A percentile compares a stretch with the other conserved stretches of the same genome.
These are phyloP conservation scores for Acanthisitta chloris DNA, from an alignment of 2,113 vertebrate species.

Conservation along the genomic window DNA sequence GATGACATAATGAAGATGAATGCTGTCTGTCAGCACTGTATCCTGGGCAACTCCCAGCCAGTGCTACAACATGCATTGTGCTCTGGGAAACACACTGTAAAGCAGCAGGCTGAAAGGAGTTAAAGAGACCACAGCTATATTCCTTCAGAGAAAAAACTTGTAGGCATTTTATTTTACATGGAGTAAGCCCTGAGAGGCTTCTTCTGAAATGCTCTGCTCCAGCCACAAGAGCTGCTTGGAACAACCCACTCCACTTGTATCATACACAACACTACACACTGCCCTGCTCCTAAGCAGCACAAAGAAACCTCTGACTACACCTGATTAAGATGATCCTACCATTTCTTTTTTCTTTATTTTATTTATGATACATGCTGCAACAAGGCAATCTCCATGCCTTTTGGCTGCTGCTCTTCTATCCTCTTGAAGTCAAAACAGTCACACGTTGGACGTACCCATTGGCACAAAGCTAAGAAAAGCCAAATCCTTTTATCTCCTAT, in stretches of 20 bases:
- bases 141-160: not conserved
- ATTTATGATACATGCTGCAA: not conserved
- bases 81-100: not conserved
- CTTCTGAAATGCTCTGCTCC: not conserved
- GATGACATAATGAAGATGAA: not conserved
- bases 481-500: not conserved
- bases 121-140: not conserved
- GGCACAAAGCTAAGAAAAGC: not conserved
- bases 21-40: not conserved
- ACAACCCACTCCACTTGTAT: rapidly evolving
- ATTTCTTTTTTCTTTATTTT: not conserved
- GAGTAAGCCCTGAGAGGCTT: not conserved
- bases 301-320: not conserved
- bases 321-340: rapidly evolving
- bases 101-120: not conserved
- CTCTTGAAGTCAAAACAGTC: not conserved
- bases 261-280: not conserved
- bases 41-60: not conserved
- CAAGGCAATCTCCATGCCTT: not conserved
- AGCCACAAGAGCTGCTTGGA: not conserved
- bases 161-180: not conserved
- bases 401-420: not conserved
- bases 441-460: not conserved
- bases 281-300: not conserved
- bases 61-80: not conserved